Base-by-base conservation (phyloP, 2,113 vertebrate genomes). In the Tenrec ecaudatus region DNA sequence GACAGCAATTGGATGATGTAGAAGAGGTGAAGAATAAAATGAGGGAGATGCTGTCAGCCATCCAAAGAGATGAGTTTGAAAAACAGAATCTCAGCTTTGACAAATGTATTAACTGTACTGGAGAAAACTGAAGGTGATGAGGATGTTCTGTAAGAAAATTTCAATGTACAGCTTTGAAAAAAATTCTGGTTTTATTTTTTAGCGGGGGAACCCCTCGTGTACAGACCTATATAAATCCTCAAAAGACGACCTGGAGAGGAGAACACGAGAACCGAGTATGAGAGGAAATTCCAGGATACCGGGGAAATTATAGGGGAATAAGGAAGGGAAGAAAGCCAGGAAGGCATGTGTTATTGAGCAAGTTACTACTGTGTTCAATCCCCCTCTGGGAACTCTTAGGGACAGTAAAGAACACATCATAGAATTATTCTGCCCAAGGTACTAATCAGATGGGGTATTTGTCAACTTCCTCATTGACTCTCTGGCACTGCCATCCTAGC, bases 191-290 rank as follows among this genome's bases (percentile, higher is more conserved):
- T 12, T 53, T 47, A 6, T 47, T 53, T 53, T 53, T 53, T 40
- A 7, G 40, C 4, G 47, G 47, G 47, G 47, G 6, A 14, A 5
- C 12, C 47, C 47, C 47, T 53, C 47, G 9, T 53, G 47, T 53
- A 53, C 47, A 53, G 9, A 53, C 47, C 43, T 68, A 57, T 82
- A 17, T 76, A 64, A 79, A 27, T 1, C 84, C 27, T 82, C 57
- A 88, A 69, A 93, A 82, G 88, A 40, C 86, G 38, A 88, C 4
- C 20, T 38, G 19, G 23, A 94, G 36, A 94, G 0, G 38, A 85
- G n/a, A 90, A 47, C 57, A 14, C 53, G 69, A 90, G 29, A 84
- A 31, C 4, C 38, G 36, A 40, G 15, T 73, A 73, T 68, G 64
- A 71, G 57, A 69, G 40, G 22, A 36, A 75, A 86, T 82, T 62